Evolutionary conservation across 2,113 vertebrate species (phyloP).

Genomic region (Ammospiza nelsoni): DNA sequence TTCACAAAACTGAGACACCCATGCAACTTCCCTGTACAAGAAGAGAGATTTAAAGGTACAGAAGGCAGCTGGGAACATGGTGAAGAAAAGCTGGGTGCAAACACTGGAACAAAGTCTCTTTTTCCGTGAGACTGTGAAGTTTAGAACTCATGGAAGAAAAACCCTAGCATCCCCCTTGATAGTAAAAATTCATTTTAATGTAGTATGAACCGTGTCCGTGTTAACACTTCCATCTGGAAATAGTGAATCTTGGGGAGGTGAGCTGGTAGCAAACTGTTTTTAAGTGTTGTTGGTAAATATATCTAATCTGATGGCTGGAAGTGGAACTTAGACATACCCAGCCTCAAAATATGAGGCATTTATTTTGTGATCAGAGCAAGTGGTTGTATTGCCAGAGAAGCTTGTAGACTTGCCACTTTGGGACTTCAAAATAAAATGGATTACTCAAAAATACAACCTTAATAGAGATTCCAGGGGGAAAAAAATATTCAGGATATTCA

Average conservation of each 20-base stretch:
- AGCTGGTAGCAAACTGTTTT: background rate
- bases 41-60: background rate
- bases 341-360: background rate
- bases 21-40: background rate
- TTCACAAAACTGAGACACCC: background rate
- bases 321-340: background rate
- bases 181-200: background rate
- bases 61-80: background rate
- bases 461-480: background rate
- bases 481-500: background rate
- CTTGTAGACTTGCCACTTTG: background rate
- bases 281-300: background rate
- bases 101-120: background rate
- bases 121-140: background rate
- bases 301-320: background rate
- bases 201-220: background rate
- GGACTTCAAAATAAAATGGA: background rate
- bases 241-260: background rate
- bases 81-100: background rate
- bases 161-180: background rate
- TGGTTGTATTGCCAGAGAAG: background rate
- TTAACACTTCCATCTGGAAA: background rate
- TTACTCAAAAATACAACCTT: background rate
- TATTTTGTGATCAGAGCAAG: background rate
- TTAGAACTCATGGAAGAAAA: background rate